Base-by-base conservation (phyloP, 2,113 vertebrate species). In the Excalfactoria chinensis region DNA sequence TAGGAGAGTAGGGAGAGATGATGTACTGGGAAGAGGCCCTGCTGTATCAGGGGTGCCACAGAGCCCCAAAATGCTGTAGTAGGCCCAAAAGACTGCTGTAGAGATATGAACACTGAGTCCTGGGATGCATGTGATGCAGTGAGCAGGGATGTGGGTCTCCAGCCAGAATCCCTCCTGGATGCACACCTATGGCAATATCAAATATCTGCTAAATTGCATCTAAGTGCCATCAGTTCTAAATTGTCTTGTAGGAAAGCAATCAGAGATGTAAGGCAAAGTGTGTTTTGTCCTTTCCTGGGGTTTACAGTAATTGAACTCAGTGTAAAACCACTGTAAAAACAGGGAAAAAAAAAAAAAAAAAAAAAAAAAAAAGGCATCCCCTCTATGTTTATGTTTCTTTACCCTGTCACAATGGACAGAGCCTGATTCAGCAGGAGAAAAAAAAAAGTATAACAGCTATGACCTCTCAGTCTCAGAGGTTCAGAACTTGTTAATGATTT, bases 331-430 rank as follows among this genome's bases (percentile, higher is more conserved):
- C 13, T 19, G 32, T 28, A 11, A 71, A 78, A 91, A 32, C 1
- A 55, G 23, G 6, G 79, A 35, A 22, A 23, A 34, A 34, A 22
- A 13, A 60, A 34, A 20, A n/a, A n/a, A 58, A 58, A 58, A 16
- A 35, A 22, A 23, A 34, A 34, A 22, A 58, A 58, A 58, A 16
- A 16, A n/a, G 8, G 43, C 7, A 56, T 22, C 0, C 4, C 2
- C 2, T 17, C 25, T 56, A 18, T 0, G 1, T 11, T 32, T 56
- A 18, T 0, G 1, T 11, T 32, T 69, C 35, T 77, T 8, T 69
- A 12, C 37, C 21, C 9, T 77, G 26, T 48, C 49, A 53, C 13
- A 44, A 34, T 11, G 32, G 28, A 32, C 16, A 55, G 15, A 56
- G 9, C 18, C 19, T 32, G 55, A 56, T 32, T 32, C 30, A 32